A percentile compares a stretch with the other conserved stretches of the same genome.
Conservation (phyloP, 1,140 invertebrate genomes). For the Grapholita molesta region DNA sequence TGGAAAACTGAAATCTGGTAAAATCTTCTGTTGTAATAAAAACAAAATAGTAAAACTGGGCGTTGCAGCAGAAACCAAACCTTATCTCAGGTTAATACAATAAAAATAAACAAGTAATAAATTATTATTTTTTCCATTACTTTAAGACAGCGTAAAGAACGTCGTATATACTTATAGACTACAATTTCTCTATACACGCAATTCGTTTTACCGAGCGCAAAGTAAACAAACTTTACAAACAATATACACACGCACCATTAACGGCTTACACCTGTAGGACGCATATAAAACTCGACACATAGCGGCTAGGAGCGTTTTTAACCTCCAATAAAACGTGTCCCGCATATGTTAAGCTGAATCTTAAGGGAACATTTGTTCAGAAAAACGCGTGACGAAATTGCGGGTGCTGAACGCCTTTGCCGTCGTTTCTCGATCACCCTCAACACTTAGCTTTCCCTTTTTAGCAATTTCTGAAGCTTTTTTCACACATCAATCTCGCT, state of each 20-base stretch:
- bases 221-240: conserved; percentile 22
- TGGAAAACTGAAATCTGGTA: no score
- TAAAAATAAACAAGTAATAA: no score
- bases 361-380: conserved; percentile 69
- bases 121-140: not conserved
- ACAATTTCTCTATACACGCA: not conserved
- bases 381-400: conserved; percentile 71
- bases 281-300: conserved; percentile 50
- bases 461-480: conserved; percentile 71
- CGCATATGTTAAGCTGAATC: conserved; percentile 62
- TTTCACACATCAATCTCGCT: conserved; percentile 66
- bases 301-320: conserved; percentile 42
- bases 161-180: not conserved
- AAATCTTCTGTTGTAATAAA: no score
- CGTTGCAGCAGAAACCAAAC: no score
- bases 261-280: conserved; percentile 44
- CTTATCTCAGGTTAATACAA: no score
- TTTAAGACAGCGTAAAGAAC: not conserved
- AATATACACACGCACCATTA: conserved; percentile 40
- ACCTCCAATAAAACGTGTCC: conserved; percentile 67
- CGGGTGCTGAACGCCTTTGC: conserved; percentile 47
- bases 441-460: conserved; percentile 70
- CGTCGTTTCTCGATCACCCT: conserved; percentile 58
- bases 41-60: no score
- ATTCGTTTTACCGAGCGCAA: not conserved